Conservation (phyloP, 2,797 vertebrate genomes). For the Parauchenoglanis ngamensis region DNA sequence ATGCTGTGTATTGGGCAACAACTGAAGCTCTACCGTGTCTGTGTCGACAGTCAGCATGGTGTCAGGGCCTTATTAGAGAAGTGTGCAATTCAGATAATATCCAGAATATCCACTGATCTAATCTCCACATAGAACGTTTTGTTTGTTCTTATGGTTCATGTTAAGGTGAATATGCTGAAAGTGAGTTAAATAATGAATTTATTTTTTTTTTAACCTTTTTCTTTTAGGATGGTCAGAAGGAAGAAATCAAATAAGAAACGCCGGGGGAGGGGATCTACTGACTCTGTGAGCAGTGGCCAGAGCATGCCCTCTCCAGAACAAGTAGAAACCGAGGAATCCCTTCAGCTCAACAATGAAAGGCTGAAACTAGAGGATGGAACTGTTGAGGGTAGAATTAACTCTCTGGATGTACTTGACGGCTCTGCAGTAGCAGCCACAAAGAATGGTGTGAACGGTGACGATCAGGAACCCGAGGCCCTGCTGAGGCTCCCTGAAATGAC, state of each 20-base stretch:
- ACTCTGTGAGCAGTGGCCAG: slow-evolving; percentile 66
- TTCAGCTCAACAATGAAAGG: slow-evolving; percentile 45
- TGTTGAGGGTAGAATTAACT: slow-evolving; percentile 53
- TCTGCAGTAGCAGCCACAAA: slow-evolving; percentile 48
- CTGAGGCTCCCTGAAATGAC: slow-evolving; percentile 87
- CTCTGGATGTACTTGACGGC: slow-evolving; percentile 48
- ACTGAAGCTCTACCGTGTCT: background rate
- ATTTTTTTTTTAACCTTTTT: slow-evolving; percentile 2
- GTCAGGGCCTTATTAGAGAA: background rate
- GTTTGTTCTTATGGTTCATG: background rate
- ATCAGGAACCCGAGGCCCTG: slow-evolving; percentile 67
- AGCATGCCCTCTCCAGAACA: slow-evolving; percentile 68
- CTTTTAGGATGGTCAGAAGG: slow-evolving; percentile 85
- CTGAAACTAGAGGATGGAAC: slow-evolving; percentile 15
- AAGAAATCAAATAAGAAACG: slow-evolving; percentile 87
- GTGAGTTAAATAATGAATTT: background rate
- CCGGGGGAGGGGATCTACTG: slow-evolving; percentile 77
- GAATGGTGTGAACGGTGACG: slow-evolving; percentile 47
- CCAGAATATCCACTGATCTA: background rate
- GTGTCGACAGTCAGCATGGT: background rate
- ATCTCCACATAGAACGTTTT: background rate
- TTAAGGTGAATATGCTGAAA: background rate
- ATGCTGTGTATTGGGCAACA: background rate
- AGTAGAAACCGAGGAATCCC: slow-evolving; percentile 58
- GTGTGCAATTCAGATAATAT: background rate